Conservation (phyloP, 1,140 invertebrate species). For the Heliothis virescens region DNA sequence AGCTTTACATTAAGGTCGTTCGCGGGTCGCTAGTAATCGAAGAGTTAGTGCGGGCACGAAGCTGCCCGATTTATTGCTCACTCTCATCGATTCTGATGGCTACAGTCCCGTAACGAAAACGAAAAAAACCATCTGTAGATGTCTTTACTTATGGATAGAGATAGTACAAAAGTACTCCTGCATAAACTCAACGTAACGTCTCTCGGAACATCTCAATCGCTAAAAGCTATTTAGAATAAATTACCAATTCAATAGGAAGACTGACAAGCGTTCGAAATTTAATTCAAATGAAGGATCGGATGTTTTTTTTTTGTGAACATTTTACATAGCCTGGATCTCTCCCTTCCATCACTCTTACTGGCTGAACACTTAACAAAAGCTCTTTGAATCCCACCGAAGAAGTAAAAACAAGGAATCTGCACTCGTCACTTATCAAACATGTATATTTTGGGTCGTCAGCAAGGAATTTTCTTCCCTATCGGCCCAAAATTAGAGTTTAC, state of each 20-base stretch:
- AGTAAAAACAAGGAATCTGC: slow-evolving; percentile 76
- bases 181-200: background rate
- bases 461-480: slow-evolving; percentile 47
- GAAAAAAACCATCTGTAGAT: background rate
- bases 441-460: slow-evolving; percentile 45
- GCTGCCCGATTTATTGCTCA: slow-evolving; percentile 68
- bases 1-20: slow-evolving; percentile 65
- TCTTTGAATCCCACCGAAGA: slow-evolving; percentile 70
- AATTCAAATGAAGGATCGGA: slow-evolving; percentile 55
- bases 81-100: slow-evolving; percentile 61
- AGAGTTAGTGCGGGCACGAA: slow-evolving; percentile 71
- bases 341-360: slow-evolving; percentile 67
- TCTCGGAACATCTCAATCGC: slow-evolving; percentile 19
- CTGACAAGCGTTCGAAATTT: slow-evolving; percentile 38
- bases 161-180: slow-evolving; percentile 13
- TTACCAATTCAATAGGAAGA: slow-evolving; percentile 27
- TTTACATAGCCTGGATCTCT: slow-evolving; percentile 32
- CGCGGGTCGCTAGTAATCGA: slow-evolving; percentile 72
- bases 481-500: slow-evolving; percentile 46
- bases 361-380: slow-evolving; percentile 75
- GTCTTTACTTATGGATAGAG: background rate
- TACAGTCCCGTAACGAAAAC: slow-evolving; percentile 38
- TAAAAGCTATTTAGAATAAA: slow-evolving; percentile 23
- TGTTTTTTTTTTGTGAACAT: slow-evolving; percentile 8
- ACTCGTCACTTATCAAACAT: slow-evolving; percentile 58